A percentile compares a stretch with the other conserved stretches of the same genome.
Evolutionary conservation across 2,113 vertebrate genomes (phyloP).

Genomic region (Xyrauchen texanus): DNA sequence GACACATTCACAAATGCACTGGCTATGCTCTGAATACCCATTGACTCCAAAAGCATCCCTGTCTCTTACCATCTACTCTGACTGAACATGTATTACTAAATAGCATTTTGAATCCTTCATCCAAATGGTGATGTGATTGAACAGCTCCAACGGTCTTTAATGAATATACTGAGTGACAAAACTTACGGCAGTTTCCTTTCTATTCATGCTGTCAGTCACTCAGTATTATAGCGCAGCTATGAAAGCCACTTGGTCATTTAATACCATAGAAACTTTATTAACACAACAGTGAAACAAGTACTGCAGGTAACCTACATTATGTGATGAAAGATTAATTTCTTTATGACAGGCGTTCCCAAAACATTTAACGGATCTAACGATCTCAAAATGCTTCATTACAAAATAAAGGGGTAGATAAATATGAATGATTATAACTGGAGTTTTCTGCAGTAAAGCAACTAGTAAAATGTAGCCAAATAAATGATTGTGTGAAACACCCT

Average conservation of each 20-base stretch:
- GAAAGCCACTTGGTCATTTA: conserved; percentile 18
- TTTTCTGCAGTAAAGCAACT: neutral
- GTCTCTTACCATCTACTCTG: no score
- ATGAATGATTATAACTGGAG: neutral
- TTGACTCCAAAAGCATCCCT: no score
- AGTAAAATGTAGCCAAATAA: no score
- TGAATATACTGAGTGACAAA: conserved; percentile 10
- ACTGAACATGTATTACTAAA: no score
- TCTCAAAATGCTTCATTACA: neutral
- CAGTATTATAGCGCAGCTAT: conserved; percentile 14
- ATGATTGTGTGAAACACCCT: no score
- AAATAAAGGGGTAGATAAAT: no score
- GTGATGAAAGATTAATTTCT: conserved; percentile 27
- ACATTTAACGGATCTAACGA: neutral
- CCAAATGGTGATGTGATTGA: conserved; percentile 6
- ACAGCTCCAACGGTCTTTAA: neutral
- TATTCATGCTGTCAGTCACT: conserved; percentile 22
- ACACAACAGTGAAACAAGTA: conserved; percentile 41
- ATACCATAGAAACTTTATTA: neutral
- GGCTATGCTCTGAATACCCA: no score
- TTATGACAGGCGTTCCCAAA: neutral
- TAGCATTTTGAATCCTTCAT: neutral
- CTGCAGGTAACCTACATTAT: conserved; percentile 12
- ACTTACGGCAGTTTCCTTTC: conserved; percentile 24
- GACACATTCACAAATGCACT: no score